phyloP scores from a whole-genome alignment of 2,888 invertebrate genomes.

The Molorchus minor region DNA sequence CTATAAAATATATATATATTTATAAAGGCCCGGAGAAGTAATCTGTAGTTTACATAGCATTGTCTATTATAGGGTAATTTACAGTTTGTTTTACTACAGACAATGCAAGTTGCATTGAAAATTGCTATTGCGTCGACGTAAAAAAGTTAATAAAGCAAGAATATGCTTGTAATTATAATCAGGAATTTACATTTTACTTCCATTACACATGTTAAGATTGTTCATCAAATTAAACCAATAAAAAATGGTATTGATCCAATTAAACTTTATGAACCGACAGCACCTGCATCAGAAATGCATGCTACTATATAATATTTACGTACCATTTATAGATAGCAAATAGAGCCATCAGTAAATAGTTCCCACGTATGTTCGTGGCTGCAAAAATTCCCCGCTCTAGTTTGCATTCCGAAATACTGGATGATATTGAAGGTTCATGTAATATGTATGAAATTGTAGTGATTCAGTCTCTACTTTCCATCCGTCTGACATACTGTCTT shows the following conservation, averaged over 20 bases:
- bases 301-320: slow-evolving; percentile 25
- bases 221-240: neutral
- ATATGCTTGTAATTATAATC: slow-evolving; percentile 11
- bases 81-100: slow-evolving; percentile 24
- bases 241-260: too few species aligned
- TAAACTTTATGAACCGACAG: slow-evolving; percentile 20
- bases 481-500: too few species aligned
- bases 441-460: slow-evolving; percentile 49
- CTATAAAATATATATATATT: too few species aligned
- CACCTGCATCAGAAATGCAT: slow-evolving; percentile 29
- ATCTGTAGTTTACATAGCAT: slow-evolving; percentile 4
- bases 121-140: slow-evolving; percentile 16
- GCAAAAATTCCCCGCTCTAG: slow-evolving; percentile 28
- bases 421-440: slow-evolving; percentile 48
- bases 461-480: slow-evolving; percentile 32
- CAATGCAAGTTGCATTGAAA: slow-evolving; percentile 25
- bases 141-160: slow-evolving; percentile 21
- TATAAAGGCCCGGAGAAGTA: too few species aligned
- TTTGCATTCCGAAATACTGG: slow-evolving; percentile 46
- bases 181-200: slow-evolving; percentile 12
- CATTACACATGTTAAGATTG: slow-evolving; percentile 3
- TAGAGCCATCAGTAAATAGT: slow-evolving; percentile 26
- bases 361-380: slow-evolving; percentile 31
- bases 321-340: slow-evolving; percentile 30
- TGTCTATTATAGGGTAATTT: slow-evolving; percentile 13